Base-by-base conservation (phyloP, 1,140 invertebrate species). In the Caligus rogercresseyi region DNA sequence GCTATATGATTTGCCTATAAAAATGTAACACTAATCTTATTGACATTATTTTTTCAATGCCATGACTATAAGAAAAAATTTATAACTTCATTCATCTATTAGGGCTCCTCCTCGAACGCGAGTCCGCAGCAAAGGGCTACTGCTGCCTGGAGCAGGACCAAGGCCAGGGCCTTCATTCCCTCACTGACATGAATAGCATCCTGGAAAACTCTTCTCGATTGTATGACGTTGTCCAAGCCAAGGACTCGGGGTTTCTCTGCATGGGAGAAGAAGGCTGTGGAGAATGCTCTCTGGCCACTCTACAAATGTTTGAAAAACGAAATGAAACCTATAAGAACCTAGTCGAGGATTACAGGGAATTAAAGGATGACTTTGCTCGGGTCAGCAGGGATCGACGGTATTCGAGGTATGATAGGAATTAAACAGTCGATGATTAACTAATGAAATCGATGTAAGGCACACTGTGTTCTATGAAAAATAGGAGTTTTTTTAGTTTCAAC, bases 241-340 rank as follows among this genome's bases (percentile, higher is more conserved):
- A 60, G 13, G 14, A 25, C 1, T 60, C 57, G 1, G 18, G 18
- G 14, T 60, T 25, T 25, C 57, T 60, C 2, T 60, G 57, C 21
- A 20, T 18, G 15, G 23, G 24, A 52, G 57, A 31, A 25, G 21
- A 14, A 3, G 31, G 31, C n/a, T 60, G 57, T 31, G 57, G 57
- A 20, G 15, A 24, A 2, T 60, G 57, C 16, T 21, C 57, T n/a
- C 18, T 3, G 24, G 15, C 23, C 2, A n/a, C 16, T 43, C 57
- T 60, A 2, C 13, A 60, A 18, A 14, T 21, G 1, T n/a, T 26
- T 15, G 24, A 60, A 14, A 20, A 43, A n/a, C 2, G 1, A 11
- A 25, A 60, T 2, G 20, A 25, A n/a, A 60, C 57, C 15, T 60
- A 60, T 43, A n/a, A 26, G 51, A n/a, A 3, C 23, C 26, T 60